Base-by-base conservation (phyloP, 2,797 vertebrate genomes). In the Aulostomus chinensis region DNA sequence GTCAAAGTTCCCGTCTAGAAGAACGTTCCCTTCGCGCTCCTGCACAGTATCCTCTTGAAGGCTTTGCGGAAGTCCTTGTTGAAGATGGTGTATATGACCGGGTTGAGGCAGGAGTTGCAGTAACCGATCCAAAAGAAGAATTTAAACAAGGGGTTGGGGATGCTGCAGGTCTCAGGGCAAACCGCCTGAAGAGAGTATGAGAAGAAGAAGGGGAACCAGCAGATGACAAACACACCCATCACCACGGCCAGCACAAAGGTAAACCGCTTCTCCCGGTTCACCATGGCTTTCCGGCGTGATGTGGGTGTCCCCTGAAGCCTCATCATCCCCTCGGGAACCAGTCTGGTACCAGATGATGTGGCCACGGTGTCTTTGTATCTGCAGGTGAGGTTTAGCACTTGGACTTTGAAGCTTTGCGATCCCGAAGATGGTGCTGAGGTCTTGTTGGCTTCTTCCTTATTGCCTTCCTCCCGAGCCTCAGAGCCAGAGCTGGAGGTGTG, bases 21-120 rank as follows among this genome's bases (percentile, higher is more conserved):
- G 61, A 65, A 65, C 1, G 79, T 84, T 0, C 69, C 81, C 54
- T 88, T 87, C 1, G 48, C 72, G 54, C 61, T 61, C 54, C 86
- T 89, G 68, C 83, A 88, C 57, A 94, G 91, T 66, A 95, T 90
- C 80, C 77, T 94, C 70, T 89, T 94, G 79, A 95, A 94, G 61
- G 93, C 93, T 42, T 84, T 92, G 46, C 93, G 91, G 63, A 95
- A 93, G 43, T 94, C 93, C 64, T 94, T 92, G 84, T 95, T 95
- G 84, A 95, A 94, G 41, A 94, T 90, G 28, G 91, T 94, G 73
- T 95, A 95, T 58, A 96, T 94, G 55, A 95, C 86, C 1, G 93
- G 93, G 71, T 94, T 95, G 57, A 96, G 92, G 70, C 93, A 95
- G 55, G 93, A 94, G 83, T 94, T 94, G 68, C 93, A 95, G 82